These are phyloP conservation scores for Parasteatoda lunata DNA, from an alignment of 2,888 invertebrate genomes.

Conservation along the genomic window DNA sequence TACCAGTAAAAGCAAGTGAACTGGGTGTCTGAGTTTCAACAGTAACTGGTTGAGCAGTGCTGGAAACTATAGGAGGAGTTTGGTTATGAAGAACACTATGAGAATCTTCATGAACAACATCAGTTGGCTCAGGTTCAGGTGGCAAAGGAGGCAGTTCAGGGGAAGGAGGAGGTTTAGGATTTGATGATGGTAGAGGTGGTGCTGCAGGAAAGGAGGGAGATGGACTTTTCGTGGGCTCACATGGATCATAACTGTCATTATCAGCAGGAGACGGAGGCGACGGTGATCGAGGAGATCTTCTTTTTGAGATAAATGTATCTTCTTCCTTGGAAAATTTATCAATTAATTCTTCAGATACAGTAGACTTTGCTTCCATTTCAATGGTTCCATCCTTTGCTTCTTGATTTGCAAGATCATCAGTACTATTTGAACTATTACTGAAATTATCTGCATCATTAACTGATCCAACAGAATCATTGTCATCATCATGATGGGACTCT, in stretches of 20 bases:
- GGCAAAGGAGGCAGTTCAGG: constrained; percentile 70
- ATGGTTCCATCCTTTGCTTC: constrained; percentile 14
- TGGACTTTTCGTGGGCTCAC: constrained; percentile 88
- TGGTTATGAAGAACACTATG: background rate
- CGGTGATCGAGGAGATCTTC: constrained; percentile 67
- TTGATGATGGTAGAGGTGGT: constrained; percentile 65
- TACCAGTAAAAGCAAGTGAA: constrained; percentile 59
- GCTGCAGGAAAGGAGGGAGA: constrained; percentile 66
- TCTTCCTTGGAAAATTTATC: constrained; percentile 31
- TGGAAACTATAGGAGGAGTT: constrained; percentile 23
- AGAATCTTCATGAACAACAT: constrained; percentile 45
- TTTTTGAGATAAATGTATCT: constrained; percentile 40
- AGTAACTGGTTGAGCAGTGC: constrained; percentile 26
- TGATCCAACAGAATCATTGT: constrained; percentile 29
- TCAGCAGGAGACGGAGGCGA: constrained; percentile 69
- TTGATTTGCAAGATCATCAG: constrained; percentile 13
- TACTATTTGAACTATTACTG: constrained; percentile 41
- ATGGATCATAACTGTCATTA: constrained; percentile 85
- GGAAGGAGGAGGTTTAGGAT: constrained; percentile 72
- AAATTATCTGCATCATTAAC: constrained; percentile 44
- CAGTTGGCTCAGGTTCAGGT: constrained; percentile 70
- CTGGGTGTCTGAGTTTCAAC: constrained; percentile 40
- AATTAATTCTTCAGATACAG: constrained; percentile 7
- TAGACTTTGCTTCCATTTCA: constrained; percentile 19
- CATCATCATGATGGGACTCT: constrained; percentile 28